Evolutionary conservation across 2,888 invertebrate genomes (phyloP), one percentile per base, ranked within the genome.

Genomic region (Apodemia hepburni): DNA sequence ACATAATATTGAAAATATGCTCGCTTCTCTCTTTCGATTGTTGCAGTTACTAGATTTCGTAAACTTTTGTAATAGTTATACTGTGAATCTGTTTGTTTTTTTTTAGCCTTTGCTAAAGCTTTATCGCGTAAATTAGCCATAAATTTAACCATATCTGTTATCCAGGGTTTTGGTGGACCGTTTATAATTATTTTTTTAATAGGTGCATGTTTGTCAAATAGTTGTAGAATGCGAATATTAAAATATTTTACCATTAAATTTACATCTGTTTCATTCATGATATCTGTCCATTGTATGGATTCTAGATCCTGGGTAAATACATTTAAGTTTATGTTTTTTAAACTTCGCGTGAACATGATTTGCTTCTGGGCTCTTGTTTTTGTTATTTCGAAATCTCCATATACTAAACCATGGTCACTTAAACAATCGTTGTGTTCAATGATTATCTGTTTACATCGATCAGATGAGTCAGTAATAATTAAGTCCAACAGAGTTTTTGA

Each of bases 351-450:
- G 4, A 18, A 18, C 11, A 18, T 11, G 18, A 35, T n/a, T 38
- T 8, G 8, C 54, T 63, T 58, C 54, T 61, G 17, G 4, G 12
- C 4, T 5, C 15, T 42, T 15, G 45, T n/a, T 45, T 45, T 45
- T n/a, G 5, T 2, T 45, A 63, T 51, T 5, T 59, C 22, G 5
- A 58, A 59, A 1, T 65, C 59, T 22, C 54, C 49, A 22, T 59
- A 11, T 35, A 65, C 33, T 45, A 65, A 15, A 11, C 51, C 63
- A 29, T 65, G 62, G 11, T 65, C 65, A 63, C 66, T 66, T 11
- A 66, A 17, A 35, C 58, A 49, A 18, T 35, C 29, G 18, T 66
- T 66, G 57, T 64, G 66, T 18, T 63, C 15, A 42, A 66, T 61
- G 27, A 54, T 58, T 6, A 66, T 33, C 11, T 62, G 57, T 54